Evolutionary conservation across 2,888 invertebrate genomes (phyloP).

Genomic region (Tiliacea citrago): DNA sequence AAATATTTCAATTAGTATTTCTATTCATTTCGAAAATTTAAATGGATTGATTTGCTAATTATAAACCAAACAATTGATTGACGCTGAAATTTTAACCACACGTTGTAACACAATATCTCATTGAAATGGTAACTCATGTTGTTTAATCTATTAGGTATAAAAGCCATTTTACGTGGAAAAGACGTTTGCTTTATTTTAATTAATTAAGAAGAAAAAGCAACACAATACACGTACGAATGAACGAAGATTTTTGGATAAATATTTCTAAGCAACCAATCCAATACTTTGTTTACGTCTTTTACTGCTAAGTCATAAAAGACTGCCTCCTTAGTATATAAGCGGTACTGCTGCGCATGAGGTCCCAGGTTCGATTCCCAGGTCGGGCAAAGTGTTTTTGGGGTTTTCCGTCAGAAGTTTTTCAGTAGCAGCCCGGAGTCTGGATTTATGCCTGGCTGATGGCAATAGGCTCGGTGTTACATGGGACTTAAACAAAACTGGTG

Average conservation of each 20-base stretch:
- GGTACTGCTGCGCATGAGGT: too few species aligned
- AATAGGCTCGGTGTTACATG: too few species aligned
- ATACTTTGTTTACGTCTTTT: not conserved
- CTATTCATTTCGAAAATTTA: not conserved
- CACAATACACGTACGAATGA: not conserved
- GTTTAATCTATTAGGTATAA: not conserved
- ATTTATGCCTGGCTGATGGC: too few species aligned
- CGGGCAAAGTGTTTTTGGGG: too few species aligned
- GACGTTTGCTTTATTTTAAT: not conserved
- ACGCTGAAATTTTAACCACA: constrained; percentile 3
- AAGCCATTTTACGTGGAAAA: not conserved
- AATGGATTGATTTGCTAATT: constrained; percentile 13
- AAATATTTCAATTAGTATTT: not conserved
- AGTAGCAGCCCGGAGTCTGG: too few species aligned
- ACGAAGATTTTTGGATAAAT: not conserved
- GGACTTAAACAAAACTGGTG: too few species aligned
- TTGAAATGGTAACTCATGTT: not conserved
- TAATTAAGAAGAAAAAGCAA: not conserved
- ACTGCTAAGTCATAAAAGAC: too few species aligned
- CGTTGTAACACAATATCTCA: not conserved
- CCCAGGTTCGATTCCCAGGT: too few species aligned
- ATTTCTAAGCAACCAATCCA: not conserved
- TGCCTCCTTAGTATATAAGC: too few species aligned
- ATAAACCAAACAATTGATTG: not conserved
- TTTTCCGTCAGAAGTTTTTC: too few species aligned